Conservation (phyloP, 1,140 invertebrate genomes). For the Carcinoscorpius rotundicauda region DNA sequence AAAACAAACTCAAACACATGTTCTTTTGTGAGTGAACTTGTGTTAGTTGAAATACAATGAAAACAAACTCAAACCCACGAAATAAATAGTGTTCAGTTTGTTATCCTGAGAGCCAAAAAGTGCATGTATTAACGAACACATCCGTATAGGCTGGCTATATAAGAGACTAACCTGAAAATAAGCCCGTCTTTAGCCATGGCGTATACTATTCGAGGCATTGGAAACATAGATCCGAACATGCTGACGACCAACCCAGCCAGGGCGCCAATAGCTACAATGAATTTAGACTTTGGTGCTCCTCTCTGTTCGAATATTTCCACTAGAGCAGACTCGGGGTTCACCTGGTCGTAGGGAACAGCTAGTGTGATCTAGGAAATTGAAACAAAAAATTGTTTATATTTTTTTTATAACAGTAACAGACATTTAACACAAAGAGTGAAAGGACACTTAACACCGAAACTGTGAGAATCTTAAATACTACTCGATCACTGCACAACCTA, state of each 20-base stretch:
- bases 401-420: neutral
- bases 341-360: constrained; percentile 65
- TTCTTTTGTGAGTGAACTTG: too few relatives aligned
- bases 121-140: constrained; percentile 22
- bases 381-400: neutral
- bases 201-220: constrained; percentile 86
- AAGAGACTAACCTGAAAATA: constrained; percentile 54
- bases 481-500: too few relatives aligned
- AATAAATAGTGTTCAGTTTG: neutral
- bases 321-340: constrained; percentile 70
- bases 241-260: constrained; percentile 79
- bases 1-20: too few relatives aligned
- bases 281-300: constrained; percentile 65
- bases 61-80: too few relatives aligned
- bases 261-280: constrained; percentile 76
- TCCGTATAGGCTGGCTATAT: constrained; percentile 5
- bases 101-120: neutral
- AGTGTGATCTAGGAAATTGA: constrained; percentile 35
- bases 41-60: too few relatives aligned
- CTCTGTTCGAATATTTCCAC: constrained; percentile 85
- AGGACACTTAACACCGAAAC: too few relatives aligned
- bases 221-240: constrained; percentile 93
- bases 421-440: too few relatives aligned
- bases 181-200: constrained; percentile 88
- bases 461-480: too few relatives aligned